Evolutionary conservation across 2,888 invertebrate species (phyloP).

Genomic region (Drosophila leonis): DNA sequence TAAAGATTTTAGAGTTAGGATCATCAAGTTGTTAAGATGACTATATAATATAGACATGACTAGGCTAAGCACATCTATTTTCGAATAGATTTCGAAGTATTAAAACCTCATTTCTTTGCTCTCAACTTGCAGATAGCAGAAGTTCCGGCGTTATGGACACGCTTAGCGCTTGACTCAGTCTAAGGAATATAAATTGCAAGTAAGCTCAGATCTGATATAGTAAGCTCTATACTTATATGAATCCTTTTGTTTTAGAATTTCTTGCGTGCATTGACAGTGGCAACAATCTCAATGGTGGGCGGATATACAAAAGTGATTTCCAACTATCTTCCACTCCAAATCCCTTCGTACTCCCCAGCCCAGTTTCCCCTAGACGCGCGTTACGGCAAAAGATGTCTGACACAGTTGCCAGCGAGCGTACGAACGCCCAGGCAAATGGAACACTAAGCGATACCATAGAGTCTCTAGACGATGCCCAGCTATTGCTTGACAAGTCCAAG

Average conservation of each 20-base stretch:
- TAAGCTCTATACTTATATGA: too few relatives aligned
- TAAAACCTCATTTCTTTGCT: not conserved
- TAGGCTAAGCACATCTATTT: not conserved
- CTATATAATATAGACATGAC: too few relatives aligned
- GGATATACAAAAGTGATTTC: conserved; percentile 46
- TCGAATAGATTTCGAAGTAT: not conserved
- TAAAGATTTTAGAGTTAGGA: not conserved
- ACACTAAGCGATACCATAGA: conserved; percentile 58
- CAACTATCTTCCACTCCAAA: conserved; percentile 72
- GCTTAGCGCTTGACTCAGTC: conserved; percentile 6
- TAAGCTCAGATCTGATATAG: not conserved
- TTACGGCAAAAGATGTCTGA: conserved; percentile 73
- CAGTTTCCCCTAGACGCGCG: conserved; percentile 23
- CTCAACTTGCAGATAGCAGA: conserved; percentile 3
- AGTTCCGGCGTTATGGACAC: not conserved
- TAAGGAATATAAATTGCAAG: conserved; percentile 22
- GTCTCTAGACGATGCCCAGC: conserved; percentile 2
- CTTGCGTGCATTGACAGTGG: conserved; percentile 12
- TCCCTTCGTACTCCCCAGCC: conserved; percentile 51
- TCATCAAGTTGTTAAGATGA: too few relatives aligned
- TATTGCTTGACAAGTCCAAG: conserved; percentile 13
- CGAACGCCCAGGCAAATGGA: conserved; percentile 65
- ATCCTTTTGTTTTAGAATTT: too few relatives aligned
- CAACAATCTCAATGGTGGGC: conserved; percentile 68
- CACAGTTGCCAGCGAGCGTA: conserved; percentile 62